Base-by-base conservation (phyloP, 2,888 invertebrate species). In the Acutogordius australiensis region DNA sequence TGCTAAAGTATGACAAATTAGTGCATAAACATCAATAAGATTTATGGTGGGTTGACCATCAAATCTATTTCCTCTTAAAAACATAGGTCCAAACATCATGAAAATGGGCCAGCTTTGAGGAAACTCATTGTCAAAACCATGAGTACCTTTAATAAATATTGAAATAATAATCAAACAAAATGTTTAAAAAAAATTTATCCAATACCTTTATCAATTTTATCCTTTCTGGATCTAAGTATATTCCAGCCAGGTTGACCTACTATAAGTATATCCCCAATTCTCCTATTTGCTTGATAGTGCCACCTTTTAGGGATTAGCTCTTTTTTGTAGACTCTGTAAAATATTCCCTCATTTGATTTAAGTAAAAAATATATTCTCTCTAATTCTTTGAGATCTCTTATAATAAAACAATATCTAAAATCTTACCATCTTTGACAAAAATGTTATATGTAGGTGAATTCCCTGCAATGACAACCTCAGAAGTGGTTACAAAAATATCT, bases 11-110 rank as follows among this genome's bases (percentile, higher is more conserved):
- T 75, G 69, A 65, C 78, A 77, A 64, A 79, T 76, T 21, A 81
- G 68, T 44, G 77, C 75, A 66, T 76, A 79, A 56, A 80, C 68
- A 69, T 81, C 79, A n/a, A 80, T 74, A 56, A 74, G 77, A 60
- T 76, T 70, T 64, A 80, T 78, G 0, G 78, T n/a, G n/a, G n/a
- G n/a, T n/a, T n/a, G n/a, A n/a, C n/a, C 76, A 1, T 73, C 61
- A 28, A 65, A 63, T n/a, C 66, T 63, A 45, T 64, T 63, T 45
- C 68, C 68, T 45, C 64, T 66, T 64, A 74, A 73, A 64, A 81
- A 77, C 63, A 72, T 72, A 1, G 80, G 80, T 1, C 70, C 70
- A 59, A 63, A 62, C 1, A 68, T 70, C 28, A 66, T 63, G 62
- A 70, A 69, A 30, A 69, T 67, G 1, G 69, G 67, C 28, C 66